Evolutionary conservation across 2,797 vertebrate genomes (phyloP).

Genomic region (Sebastes iracundus): DNA sequence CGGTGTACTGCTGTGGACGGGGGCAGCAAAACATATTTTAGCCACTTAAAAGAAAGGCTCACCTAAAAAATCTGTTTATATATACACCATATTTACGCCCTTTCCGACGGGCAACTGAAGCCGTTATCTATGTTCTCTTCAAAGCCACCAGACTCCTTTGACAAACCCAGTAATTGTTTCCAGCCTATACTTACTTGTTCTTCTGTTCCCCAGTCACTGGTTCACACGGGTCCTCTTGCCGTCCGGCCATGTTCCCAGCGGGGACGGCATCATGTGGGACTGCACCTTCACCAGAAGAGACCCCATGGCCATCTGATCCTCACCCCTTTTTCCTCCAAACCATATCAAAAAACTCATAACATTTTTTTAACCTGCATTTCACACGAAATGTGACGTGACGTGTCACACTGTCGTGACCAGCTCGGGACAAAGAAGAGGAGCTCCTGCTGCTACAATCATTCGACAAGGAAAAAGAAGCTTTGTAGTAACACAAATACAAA

Average conservation of each 20-base stretch:
- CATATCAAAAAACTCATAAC: neutral
- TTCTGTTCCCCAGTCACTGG: slow-evolving; percentile 88
- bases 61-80: too few species aligned
- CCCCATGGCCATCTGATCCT: slow-evolving; percentile 87
- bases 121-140: neutral
- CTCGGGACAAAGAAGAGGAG: neutral
- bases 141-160: neutral
- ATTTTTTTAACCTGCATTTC: too few species aligned
- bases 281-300: slow-evolving; percentile 74
- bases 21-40: too few species aligned
- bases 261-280: slow-evolving; percentile 92
- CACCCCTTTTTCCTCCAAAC: neutral
- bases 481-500: neutral
- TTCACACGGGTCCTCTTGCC: slow-evolving; percentile 92
- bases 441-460: neutral
- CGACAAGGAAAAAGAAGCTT: neutral
- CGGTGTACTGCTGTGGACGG: accelerated
- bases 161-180: neutral
- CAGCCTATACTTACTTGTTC: neutral
- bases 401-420: neutral
- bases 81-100: too few species aligned
- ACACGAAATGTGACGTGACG: too few species aligned
- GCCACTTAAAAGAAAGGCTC: too few species aligned
- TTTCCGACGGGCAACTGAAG: too few species aligned
- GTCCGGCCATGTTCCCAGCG: slow-evolving; percentile 87